Percentiles rank a stretch among this genome's conserved stretches.
Conservation (phyloP, 2,113 vertebrate genomes). For the Campylomormyrus tamandua region DNA sequence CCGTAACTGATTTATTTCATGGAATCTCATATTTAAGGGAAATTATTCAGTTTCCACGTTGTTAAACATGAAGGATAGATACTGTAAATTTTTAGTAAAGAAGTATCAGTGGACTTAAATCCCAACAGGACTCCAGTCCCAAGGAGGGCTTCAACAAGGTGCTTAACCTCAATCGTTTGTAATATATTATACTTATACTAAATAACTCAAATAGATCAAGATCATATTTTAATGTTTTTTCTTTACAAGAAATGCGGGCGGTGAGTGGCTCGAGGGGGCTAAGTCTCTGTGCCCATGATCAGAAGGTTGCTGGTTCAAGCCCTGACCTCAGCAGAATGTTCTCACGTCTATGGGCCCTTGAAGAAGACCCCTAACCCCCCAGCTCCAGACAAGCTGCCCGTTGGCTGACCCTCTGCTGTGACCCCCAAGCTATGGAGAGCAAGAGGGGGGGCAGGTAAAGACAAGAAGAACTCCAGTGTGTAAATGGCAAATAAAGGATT, state of each 20-base stretch:
- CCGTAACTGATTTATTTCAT: background rate
- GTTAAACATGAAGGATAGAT: background rate
- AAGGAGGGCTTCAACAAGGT: background rate
- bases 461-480: background rate
- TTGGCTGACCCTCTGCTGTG: background rate
- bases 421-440: background rate
- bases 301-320: background rate
- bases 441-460: background rate
- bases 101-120: background rate
- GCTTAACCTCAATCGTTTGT: background rate
- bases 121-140: background rate
- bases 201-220: background rate
- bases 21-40: background rate
- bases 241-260: background rate
- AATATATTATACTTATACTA: background rate
- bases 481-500: background rate
- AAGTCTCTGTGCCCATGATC: background rate
- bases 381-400: too few relatives aligned
- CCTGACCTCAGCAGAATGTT: background rate
- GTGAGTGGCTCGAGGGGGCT: background rate
- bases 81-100: background rate
- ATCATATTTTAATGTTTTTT: background rate
- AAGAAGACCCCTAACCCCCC: background rate
- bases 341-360: background rate
- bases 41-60: background rate